phyloP scores from a whole-genome alignment of 2,113 vertebrate species.

The Pituophis catenifer region DNA sequence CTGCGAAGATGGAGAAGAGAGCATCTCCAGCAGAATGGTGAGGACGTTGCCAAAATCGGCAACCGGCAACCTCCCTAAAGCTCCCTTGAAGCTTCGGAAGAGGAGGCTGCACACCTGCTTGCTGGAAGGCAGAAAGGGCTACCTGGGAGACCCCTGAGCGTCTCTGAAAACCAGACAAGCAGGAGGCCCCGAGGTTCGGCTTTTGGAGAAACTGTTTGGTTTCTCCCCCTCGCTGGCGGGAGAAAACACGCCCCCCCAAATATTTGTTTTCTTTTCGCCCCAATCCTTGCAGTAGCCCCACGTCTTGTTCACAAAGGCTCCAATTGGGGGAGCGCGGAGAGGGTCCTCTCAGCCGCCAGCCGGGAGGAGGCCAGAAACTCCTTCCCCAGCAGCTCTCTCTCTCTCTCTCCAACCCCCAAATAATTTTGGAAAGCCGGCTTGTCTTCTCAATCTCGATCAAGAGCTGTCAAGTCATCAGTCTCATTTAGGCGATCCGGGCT shows the following conservation, averaged over 20 bases:
- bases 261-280: background rate
- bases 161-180: conserved; percentile 66
- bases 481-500: conserved; percentile 61
- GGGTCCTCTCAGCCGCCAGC: background rate
- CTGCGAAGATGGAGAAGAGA: conserved; percentile 75
- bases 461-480: conserved; percentile 58
- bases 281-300: background rate
- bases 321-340: background rate
- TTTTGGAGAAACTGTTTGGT: background rate
- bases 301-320: background rate
- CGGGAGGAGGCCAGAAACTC: too few relatives aligned
- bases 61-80: conserved; percentile 76
- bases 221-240: background rate
- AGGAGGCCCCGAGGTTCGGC: conserved; percentile 52
- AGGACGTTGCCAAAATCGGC: conserved; percentile 76
- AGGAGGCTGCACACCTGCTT: conserved; percentile 84
- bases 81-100: conserved; percentile 71
- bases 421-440: background rate
- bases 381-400: background rate
- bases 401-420: too few relatives aligned
- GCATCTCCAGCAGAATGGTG: conserved; percentile 77
- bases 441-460: conserved; percentile 59
- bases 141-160: conserved; percentile 83
- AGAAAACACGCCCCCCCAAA: background rate
- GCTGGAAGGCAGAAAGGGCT: conserved; percentile 81